Evolutionary conservation across 2,113 vertebrate genomes (phyloP).

Genomic region (Silurus glanis): DNA sequence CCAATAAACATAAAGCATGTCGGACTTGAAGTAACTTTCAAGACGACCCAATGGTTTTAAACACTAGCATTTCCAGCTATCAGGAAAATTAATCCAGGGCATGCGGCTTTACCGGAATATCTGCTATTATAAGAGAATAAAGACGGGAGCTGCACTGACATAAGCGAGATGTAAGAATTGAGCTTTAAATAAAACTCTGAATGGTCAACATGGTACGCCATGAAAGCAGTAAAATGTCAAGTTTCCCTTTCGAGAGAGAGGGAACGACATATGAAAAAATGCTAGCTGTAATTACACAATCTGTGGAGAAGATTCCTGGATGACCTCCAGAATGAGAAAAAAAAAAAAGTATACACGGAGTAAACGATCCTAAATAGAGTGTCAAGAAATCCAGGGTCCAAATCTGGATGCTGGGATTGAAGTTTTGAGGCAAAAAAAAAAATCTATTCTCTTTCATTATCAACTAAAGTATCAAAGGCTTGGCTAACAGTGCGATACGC

Average conservation of each 20-base stretch:
- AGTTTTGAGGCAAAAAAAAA: not conserved
- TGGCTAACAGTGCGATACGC: not conserved
- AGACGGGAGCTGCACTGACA: conserved; percentile 18
- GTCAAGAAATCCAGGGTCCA: conserved; percentile 1
- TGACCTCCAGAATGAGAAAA: conserved; percentile 19
- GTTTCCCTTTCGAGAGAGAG: conserved; percentile 50
- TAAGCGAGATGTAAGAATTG: conserved; percentile 25
- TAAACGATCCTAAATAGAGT: conserved; percentile 30
- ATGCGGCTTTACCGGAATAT: conserved; percentile 43
- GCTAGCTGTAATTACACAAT: conserved; percentile 54
- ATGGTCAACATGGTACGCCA: conserved; percentile 45
- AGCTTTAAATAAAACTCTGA: conserved; percentile 45
- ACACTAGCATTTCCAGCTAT: conserved; percentile 22
- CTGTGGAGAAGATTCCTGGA: conserved; percentile 43
- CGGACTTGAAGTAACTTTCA: not conserved
- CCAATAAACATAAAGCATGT: not conserved
- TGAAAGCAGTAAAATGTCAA: conserved; percentile 52
- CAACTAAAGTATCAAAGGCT: not conserved
- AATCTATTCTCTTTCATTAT: conserved; percentile 14
- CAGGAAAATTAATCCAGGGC: conserved; percentile 12
- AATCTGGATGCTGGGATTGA: conserved; percentile 1
- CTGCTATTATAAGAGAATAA: conserved; percentile 43
- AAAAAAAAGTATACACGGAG: not conserved
- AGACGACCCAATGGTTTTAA: not conserved
- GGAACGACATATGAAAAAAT: conserved; percentile 45